Base-by-base conservation (phyloP, 2,888 invertebrate genomes). In the Bursaphelenchus okinawaensis region DNA sequence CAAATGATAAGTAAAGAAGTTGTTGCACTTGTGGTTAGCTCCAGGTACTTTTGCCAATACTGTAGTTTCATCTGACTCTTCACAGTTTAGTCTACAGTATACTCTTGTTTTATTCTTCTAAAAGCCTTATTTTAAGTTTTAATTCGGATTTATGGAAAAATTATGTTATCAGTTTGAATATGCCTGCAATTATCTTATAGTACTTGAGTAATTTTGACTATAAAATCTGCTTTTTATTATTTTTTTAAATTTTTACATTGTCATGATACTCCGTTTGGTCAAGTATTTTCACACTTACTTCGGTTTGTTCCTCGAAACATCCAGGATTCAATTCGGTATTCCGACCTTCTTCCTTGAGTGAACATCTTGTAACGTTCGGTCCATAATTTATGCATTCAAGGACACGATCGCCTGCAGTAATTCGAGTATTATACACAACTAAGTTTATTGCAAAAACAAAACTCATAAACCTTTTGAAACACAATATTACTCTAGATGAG, bases 1-100 rank as follows among this genome's bases (percentile, higher is more conserved):
- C 55, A 77, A 55, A 52, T 77, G 73, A 55, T 77, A 77, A 0
- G 73, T 75, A 62, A 72, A 75, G 40, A 69, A 69, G 26, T 69
- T 66, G 24, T 68, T 72, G 56, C 77, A 77, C 1, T 67, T 65
- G 24, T 75, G 75, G 63, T 69, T 74, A 40, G 63, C 62, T 20
- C 69, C 63, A 19, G 77, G 77, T 24, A 40, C 65, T 52, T 77
- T 77, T 23, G 72, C 67, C 9, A 75, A 65, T 52, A 77, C 67
- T 8, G 77, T 76, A 7, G 77, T 72, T 59, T 77, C 77, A 57
- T 76, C 70, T 0, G 77, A 75, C 55, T 77, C 77, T 55, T 77
- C 77, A 62, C 77, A 77, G 52, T 74, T 71, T 31, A 77, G 64
- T 9, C 75, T 70, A 58, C 77, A 77, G 60, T 72, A 77, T 20